Evolutionary conservation across 2,113 vertebrate genomes (phyloP).

Genomic region (Sinocyclocheilus rhinocerous): DNA sequence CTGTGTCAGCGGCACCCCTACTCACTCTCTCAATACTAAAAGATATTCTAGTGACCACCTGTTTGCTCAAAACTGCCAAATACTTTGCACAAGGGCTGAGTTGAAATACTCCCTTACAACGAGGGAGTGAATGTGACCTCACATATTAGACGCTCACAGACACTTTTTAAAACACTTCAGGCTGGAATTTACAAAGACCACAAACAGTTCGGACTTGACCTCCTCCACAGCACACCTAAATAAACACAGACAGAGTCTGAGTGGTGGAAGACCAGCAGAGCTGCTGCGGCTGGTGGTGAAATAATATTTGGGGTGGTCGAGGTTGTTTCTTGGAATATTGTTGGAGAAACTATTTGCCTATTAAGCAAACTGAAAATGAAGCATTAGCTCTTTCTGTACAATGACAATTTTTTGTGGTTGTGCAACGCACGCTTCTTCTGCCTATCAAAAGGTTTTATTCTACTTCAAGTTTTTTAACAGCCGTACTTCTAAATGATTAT

Average conservation of each 20-base stretch:
- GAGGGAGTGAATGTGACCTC: slow-evolving; percentile 18
- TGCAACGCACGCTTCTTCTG: not conserved
- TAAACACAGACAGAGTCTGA: slow-evolving; percentile 17
- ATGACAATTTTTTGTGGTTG: not conserved
- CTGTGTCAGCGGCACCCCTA: slow-evolving; percentile 47
- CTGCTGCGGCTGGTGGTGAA: not conserved
- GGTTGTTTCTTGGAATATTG: slow-evolving; percentile 1
- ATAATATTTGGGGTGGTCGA: slow-evolving; percentile 19
- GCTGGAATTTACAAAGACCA: slow-evolving; percentile 47
- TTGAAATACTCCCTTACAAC: slow-evolving; percentile 26
- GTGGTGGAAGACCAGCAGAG: not conserved
- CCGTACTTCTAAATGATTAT: not conserved
- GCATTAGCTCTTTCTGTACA: not conserved
- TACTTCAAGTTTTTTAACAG: not conserved
- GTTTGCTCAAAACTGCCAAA: slow-evolving; percentile 46
- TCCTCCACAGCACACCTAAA: slow-evolving; percentile 31
- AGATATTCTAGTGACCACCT: slow-evolving; percentile 51
- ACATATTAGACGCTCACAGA: slow-evolving; percentile 16
- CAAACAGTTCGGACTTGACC: slow-evolving; percentile 18
- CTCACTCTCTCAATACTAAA: slow-evolving; percentile 29
- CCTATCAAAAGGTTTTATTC: not conserved
- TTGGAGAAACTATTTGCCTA: not conserved
- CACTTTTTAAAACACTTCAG: slow-evolving; percentile 28
- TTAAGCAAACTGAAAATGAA: not conserved
- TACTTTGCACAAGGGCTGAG: slow-evolving; percentile 23